Percentiles rank a stretch among this genome's conserved stretches.
These are phyloP conservation scores for Melanotus villosus DNA, from an alignment of 2,888 invertebrate genomes.

Conservation along the genomic window DNA sequence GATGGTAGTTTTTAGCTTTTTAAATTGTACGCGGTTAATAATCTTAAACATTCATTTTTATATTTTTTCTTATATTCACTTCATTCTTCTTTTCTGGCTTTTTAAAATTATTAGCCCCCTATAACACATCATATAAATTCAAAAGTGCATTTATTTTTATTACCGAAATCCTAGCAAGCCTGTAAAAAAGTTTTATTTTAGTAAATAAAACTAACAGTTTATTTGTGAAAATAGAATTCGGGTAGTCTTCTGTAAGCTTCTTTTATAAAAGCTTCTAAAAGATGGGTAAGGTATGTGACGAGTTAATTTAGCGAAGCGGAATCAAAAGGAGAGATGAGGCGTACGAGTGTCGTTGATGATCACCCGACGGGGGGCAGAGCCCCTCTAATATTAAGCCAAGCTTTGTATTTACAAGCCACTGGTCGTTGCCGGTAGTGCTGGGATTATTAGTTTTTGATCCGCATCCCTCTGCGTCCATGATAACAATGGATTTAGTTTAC, in stretches of 20 bases:
- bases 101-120: too few species aligned
- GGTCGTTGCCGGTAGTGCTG: slow-evolving; percentile 50
- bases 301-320: slow-evolving; percentile 48
- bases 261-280: slow-evolving; percentile 37
- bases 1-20: too few species aligned
- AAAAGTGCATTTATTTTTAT: too few species aligned
- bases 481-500: slow-evolving; percentile 51
- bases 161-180: too few species aligned
- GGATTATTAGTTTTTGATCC: slow-evolving; percentile 55
- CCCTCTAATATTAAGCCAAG: slow-evolving; percentile 47
- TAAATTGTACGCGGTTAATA: too few species aligned
- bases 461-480: slow-evolving; percentile 46
- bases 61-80: too few species aligned
- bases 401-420: slow-evolving; percentile 54
- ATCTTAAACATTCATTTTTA: too few species aligned
- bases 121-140: too few species aligned
- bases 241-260: slow-evolving; percentile 21
- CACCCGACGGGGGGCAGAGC: slow-evolving; percentile 42
- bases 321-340: slow-evolving; percentile 49
- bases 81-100: too few species aligned
- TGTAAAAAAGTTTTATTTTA: too few species aligned
- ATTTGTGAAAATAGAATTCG: slow-evolving; percentile 30
- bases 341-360: slow-evolving; percentile 48
- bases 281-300: slow-evolving; percentile 46
- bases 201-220: slow-evolving; percentile 29